A percentile compares a stretch with the other conserved stretches of the same genome.
Evolutionary conservation across 2,888 invertebrate species (phyloP).

Genomic region (Argyresthia goedartella): DNA sequence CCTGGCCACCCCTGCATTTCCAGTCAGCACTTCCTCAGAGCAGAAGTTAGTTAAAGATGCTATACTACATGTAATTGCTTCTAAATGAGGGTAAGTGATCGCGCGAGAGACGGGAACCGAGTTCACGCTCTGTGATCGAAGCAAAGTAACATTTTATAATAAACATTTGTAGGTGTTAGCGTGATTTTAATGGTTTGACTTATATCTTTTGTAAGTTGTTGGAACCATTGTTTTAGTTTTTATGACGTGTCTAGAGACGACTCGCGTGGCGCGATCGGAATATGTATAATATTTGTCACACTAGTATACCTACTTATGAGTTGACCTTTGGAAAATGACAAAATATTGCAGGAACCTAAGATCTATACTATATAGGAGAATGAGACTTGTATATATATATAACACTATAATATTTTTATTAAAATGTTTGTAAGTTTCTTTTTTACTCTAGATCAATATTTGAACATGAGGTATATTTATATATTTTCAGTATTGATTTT

Average conservation of each 20-base stretch:
- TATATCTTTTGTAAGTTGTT: constrained; percentile 63
- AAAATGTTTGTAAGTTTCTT: constrained; percentile 31
- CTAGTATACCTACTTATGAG: constrained; percentile 17
- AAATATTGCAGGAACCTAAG: constrained; percentile 19
- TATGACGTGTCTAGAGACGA: constrained; percentile 60
- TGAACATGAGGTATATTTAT: constrained; percentile 44
- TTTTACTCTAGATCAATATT: constrained; percentile 47
- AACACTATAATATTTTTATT: constrained; percentile 33
- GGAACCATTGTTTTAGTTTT: constrained; percentile 55
- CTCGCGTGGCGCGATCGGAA: constrained; percentile 45
- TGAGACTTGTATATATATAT: constrained; percentile 38
- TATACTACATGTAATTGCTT: constrained; percentile 65
- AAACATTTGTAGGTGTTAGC: constrained; percentile 59
- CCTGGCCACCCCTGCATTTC: constrained; percentile 63
- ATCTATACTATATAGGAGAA: constrained; percentile 30
- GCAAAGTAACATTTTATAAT: constrained; percentile 62
- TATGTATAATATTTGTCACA: constrained; percentile 25
- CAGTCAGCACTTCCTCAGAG: constrained; percentile 44
- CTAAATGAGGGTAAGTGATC: constrained; percentile 55
- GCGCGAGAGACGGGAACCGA: constrained; percentile 18
- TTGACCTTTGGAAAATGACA: constrained; percentile 8
- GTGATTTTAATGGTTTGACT: constrained; percentile 59
- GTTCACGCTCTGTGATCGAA: constrained; percentile 53
- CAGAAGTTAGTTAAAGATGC: constrained; percentile 68
- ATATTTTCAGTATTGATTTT: constrained; percentile 21